Evolutionary conservation across 2,888 invertebrate genomes (phyloP).

Genomic region (Xanthorhoe designata): DNA sequence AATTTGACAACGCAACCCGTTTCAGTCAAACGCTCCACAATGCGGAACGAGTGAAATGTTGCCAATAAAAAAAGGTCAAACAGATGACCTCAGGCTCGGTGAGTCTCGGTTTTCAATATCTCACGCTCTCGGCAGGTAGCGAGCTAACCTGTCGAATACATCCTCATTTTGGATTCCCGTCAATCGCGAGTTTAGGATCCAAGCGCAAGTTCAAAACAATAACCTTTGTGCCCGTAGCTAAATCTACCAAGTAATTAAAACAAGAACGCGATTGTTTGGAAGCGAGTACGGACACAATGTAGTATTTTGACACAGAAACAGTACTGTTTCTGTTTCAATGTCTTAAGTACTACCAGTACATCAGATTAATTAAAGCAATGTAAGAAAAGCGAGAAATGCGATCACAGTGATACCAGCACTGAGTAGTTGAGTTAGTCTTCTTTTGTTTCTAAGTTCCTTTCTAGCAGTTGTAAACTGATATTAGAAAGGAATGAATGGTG

Average conservation of each 20-base stretch:
- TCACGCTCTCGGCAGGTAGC: slow-evolving; percentile 65
- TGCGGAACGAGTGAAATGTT: slow-evolving; percentile 80
- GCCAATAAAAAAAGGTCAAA: slow-evolving; percentile 81
- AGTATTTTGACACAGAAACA: slow-evolving; percentile 38
- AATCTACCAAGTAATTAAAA: slow-evolving; percentile 47
- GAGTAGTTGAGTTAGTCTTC: slow-evolving; percentile 24
- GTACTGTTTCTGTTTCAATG: slow-evolving; percentile 31
- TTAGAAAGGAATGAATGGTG: too few species aligned
- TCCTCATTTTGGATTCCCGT: slow-evolving; percentile 73
- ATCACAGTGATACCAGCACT: slow-evolving; percentile 11
- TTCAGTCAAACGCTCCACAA: slow-evolving; percentile 74
- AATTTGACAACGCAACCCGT: slow-evolving; percentile 77
- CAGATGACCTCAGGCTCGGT: slow-evolving; percentile 70
- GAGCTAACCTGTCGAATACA: slow-evolving; percentile 64
- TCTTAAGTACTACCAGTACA: slow-evolving; percentile 23
- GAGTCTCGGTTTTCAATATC: slow-evolving; percentile 80
- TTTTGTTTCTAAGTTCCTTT: slow-evolving; percentile 16
- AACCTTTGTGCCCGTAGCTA: slow-evolving; percentile 42
- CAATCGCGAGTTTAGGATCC: slow-evolving; percentile 63
- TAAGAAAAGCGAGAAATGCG: slow-evolving; percentile 17
- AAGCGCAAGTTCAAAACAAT: slow-evolving; percentile 50
- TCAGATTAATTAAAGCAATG: slow-evolving; percentile 27
- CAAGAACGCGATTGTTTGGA: slow-evolving; percentile 42
- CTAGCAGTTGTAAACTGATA: not conserved
- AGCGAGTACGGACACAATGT: slow-evolving; percentile 38